phyloP scores from a whole-genome alignment of 2,888 invertebrate species.

The Lysandra bellargus region DNA sequence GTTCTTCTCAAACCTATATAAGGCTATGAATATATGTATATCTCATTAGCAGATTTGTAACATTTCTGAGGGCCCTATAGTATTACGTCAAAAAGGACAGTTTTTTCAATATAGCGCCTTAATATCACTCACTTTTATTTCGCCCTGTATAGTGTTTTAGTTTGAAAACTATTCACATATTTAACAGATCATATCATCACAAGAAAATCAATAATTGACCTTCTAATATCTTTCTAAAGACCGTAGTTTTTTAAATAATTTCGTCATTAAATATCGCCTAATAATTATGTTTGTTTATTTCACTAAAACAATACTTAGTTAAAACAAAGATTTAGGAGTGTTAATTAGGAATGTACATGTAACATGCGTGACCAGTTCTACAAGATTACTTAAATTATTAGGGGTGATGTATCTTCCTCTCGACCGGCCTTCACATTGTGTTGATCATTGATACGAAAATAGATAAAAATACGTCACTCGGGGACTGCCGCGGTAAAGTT shows the following conservation, averaged over 20 bases:
- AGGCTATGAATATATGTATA: too few relatives aligned
- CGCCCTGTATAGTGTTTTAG: too few relatives aligned
- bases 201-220: too few relatives aligned
- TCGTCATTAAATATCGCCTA: not conserved
- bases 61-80: too few relatives aligned
- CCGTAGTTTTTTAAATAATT: not conserved
- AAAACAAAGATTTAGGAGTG: constrained; percentile 3
- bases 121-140: too few relatives aligned
- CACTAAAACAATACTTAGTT: not conserved
- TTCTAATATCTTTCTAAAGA: not conserved
- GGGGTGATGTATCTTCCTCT: not conserved
- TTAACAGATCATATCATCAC: too few relatives aligned
- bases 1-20: too few relatives aligned
- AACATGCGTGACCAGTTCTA: not conserved
- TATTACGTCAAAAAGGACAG: too few relatives aligned
- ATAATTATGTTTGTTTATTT: not conserved
- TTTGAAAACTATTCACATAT: too few relatives aligned
- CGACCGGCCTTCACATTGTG: not conserved
- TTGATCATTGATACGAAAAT: not conserved
- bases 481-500: too few relatives aligned
- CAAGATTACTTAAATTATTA: constrained; percentile 9
- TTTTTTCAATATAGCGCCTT: too few relatives aligned
- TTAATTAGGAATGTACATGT: not conserved
- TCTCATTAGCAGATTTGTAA: too few relatives aligned
- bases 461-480: not conserved